These are phyloP conservation scores for Hippolais icterina DNA, from an alignment of 2,113 vertebrate genomes.

Conservation along the genomic window DNA sequence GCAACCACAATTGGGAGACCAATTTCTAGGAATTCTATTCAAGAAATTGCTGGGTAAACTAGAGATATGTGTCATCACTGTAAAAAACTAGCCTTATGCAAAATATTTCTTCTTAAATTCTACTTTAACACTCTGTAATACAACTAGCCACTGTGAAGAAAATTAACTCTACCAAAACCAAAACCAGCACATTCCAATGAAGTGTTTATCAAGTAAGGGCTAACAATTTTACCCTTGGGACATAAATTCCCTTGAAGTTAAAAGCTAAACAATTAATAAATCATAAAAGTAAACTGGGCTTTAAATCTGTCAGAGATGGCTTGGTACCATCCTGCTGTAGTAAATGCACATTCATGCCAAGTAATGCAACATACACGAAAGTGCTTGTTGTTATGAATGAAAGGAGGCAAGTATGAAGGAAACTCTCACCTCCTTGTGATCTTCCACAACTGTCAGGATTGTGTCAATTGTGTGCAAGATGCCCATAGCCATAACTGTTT, in stretches of 20 bases:
- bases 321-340: background rate
- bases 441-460: slow-evolving; percentile 93
- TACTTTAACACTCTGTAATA: background rate
- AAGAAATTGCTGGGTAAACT: background rate
- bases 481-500: slow-evolving; percentile 95
- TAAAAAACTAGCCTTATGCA: background rate
- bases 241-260: background rate
- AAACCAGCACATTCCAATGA: background rate
- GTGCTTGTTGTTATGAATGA: background rate
- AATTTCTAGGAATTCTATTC: background rate
- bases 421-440: slow-evolving; percentile 89
- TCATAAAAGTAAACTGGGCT: background rate
- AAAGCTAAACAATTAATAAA: background rate
- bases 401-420: background rate
- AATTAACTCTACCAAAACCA: background rate
- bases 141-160: background rate
- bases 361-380: background rate
- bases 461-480: slow-evolving; percentile 96
- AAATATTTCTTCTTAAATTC: background rate
- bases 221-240: background rate
- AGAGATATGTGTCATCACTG: background rate
- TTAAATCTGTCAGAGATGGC: background rate
- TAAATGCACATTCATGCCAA: background rate
- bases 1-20: background rate
- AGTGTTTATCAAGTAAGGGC: background rate